A percentile compares a stretch with the other conserved stretches of the same genome.
phyloP scores from a whole-genome alignment of 2,797 vertebrate species.

The Poeciliopsis infans region DNA sequence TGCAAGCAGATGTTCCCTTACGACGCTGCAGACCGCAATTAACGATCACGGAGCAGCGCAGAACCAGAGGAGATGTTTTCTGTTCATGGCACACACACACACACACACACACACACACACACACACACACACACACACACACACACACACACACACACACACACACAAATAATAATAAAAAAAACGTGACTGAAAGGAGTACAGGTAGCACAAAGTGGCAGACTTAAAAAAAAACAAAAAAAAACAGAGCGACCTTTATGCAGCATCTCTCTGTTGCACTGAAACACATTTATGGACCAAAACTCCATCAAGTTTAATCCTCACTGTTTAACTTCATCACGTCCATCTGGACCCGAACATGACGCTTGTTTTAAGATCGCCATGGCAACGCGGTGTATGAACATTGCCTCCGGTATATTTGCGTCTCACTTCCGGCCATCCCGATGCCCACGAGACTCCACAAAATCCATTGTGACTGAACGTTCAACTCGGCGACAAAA shows the following conservation, averaged over 20 bases:
- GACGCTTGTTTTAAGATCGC: background rate
- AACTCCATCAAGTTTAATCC: background rate
- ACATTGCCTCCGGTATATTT: background rate
- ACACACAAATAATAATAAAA: background rate
- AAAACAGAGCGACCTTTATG: background rate
- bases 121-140: too few relatives aligned
- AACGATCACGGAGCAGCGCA: slow-evolving; percentile 69
- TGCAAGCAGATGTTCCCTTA: slow-evolving; percentile 94
- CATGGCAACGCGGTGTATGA: background rate
- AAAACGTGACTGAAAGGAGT: slow-evolving; percentile 7
- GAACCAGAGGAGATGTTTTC: slow-evolving; percentile 49
- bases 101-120: too few relatives aligned
- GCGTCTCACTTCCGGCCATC: background rate
- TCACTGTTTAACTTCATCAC: background rate
- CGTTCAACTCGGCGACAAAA: background rate
- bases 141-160: too few relatives aligned
- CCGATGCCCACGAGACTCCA: too few relatives aligned
- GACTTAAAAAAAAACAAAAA: background rate
- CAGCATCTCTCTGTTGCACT: background rate
- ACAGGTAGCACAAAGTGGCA: slow-evolving; percentile 5
- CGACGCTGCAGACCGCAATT: slow-evolving; percentile 75
- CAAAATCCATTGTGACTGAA: background rate
- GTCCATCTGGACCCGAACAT: background rate
- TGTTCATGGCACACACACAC: slow-evolving; percentile 31
- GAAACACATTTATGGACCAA: background rate